Evolutionary conservation across 1,140 invertebrate species (phyloP), one percentile per base, ranked within the genome.

Genomic region (Drosophila pallidifrons): DNA sequence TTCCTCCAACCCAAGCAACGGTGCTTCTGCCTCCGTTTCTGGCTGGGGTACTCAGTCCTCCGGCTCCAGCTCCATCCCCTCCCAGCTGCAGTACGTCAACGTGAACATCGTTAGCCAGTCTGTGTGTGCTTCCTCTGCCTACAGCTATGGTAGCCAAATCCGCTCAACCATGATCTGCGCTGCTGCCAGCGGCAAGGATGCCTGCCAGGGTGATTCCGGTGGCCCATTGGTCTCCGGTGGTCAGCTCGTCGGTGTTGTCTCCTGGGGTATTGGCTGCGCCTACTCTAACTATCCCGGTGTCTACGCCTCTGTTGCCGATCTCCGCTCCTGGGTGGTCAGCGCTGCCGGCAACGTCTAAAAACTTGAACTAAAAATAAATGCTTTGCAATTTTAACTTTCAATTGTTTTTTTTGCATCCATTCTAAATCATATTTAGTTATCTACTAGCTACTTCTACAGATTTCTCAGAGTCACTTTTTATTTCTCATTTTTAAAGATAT

Each of bases 191-290:
- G 87, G 82, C 25, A 92, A 91, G 74, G 91, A 92, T 55, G 8
- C 91, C 35, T 92, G 86, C 73, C 71, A 91, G 76, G 87, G 92
- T 63, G 94, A 94, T 66, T 93, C 93, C 1, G 94, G 94, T 47
- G 93, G 94, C 20, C 93, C 94, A 45, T 82, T 94, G 67, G 80
- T 93, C 6, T 72, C 73, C 6, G 67, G 89, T 16, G 77, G 87
- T 11, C 49, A 49, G 0, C 73, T 93, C 16, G 83, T 92, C 28
- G 95, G 95, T 64, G 90, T 96, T 35, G 94, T 95, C 0, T 95
- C 95, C 28, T 96, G 95, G 94, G 95, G 95, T 20, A 85, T 93
- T 60, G 93, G 94, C 0, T 96, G 95, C 76, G 95, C 93, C 0
- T 68, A 91, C 10, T 70, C 93, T 1, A 91, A 92, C 5, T 93